phyloP scores from a whole-genome alignment of 2,797 vertebrate genomes.

The Phoebastria nigripes region DNA sequence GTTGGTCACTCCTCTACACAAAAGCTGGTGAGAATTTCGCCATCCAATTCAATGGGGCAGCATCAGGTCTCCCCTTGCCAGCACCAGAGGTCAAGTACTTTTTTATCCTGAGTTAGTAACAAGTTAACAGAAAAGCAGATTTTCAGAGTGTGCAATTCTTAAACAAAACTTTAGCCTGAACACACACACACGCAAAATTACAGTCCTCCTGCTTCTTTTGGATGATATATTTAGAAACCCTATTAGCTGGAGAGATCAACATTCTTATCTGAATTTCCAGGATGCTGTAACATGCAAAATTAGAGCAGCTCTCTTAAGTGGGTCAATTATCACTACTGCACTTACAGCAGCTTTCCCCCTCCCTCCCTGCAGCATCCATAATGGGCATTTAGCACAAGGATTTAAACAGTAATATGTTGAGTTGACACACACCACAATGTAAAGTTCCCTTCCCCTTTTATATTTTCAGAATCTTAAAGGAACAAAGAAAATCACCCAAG shows the following conservation, averaged over 20 bases:
- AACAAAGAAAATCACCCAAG: slow-evolving; percentile 12
- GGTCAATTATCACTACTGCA: slow-evolving; percentile 65
- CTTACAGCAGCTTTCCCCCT: slow-evolving; percentile 54
- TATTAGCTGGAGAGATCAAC: slow-evolving; percentile 69
- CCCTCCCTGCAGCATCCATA: slow-evolving; percentile 24
- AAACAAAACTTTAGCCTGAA: slow-evolving; percentile 47
- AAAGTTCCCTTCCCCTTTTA: background rate
- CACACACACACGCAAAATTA: slow-evolving; percentile 4
- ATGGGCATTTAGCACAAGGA: slow-evolving; percentile 32
- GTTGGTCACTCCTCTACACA: background rate
- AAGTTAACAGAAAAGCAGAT: slow-evolving; percentile 33
- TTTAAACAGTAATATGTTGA: slow-evolving; percentile 5
- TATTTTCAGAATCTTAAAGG: background rate
- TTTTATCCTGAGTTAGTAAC: background rate
- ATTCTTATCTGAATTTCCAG: slow-evolving; percentile 69
- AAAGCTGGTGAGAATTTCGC: background rate
- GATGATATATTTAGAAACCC: slow-evolving; percentile 69
- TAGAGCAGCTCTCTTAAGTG: slow-evolving; percentile 67
- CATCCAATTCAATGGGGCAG: background rate
- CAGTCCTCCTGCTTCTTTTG: slow-evolving; percentile 42
- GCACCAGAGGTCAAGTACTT: slow-evolving; percentile 6
- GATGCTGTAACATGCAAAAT: slow-evolving; percentile 66
- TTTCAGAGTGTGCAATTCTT: slow-evolving; percentile 33
- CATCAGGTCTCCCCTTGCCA: background rate
- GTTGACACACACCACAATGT: background rate